phyloP scores from a whole-genome alignment of 2,888 invertebrate species.

The Apamea sordens region DNA sequence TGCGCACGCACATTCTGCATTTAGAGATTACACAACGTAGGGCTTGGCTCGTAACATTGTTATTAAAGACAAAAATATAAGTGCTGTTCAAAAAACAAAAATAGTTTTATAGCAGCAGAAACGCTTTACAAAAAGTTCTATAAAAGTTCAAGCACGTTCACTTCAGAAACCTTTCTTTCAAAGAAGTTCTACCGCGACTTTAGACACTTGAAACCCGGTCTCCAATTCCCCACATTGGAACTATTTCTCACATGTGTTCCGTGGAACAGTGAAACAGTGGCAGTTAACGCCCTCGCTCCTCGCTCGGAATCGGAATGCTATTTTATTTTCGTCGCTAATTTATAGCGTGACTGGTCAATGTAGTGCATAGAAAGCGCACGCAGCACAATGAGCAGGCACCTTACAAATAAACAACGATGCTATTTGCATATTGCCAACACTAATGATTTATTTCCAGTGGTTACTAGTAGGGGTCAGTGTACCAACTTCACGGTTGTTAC shows the following conservation, averaged over 20 bases:
- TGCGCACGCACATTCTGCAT: constrained; percentile 45
- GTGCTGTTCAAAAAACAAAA: constrained; percentile 25
- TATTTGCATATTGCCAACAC: constrained; percentile 65
- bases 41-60: constrained; percentile 36
- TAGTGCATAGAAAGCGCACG: constrained; percentile 61
- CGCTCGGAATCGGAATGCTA: constrained; percentile 76
- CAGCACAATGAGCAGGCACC: constrained; percentile 66
- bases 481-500: constrained; percentile 56
- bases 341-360: constrained; percentile 75
- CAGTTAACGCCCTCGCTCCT: constrained; percentile 77
- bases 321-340: constrained; percentile 85
- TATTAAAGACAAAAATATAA: constrained; percentile 48
- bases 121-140: constrained; percentile 11
- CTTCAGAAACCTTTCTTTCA: constrained; percentile 13
- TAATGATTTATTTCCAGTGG: constrained; percentile 65
- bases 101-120: constrained; percentile 2
- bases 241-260: constrained; percentile 66
- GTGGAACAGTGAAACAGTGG: constrained; percentile 60
- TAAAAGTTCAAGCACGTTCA: constrained; percentile 30
- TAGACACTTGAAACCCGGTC: constrained; percentile 42
- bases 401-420: constrained; percentile 68
- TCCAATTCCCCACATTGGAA: constrained; percentile 38
- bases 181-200: background rate
- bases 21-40: constrained; percentile 49
- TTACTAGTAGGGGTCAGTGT: constrained; percentile 45